Evolutionary conservation across 2,888 invertebrate genomes (phyloP).

Genomic region (Corbicula japonica): DNA sequence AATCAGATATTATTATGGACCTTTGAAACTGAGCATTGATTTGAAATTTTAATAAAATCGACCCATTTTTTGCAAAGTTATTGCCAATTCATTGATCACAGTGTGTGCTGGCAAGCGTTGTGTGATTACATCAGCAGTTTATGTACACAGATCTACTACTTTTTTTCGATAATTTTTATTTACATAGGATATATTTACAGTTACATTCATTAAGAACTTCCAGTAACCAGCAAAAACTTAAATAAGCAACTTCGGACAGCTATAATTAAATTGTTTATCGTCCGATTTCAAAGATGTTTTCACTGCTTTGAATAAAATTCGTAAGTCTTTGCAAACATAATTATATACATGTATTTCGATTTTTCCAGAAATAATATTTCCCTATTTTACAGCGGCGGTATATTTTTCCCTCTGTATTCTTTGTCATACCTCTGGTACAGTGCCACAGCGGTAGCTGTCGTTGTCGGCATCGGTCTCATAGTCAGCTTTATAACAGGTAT

Average conservation of each 20-base stretch:
- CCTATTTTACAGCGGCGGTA: conserved; percentile 62
- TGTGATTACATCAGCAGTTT: no score
- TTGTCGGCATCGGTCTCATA: conserved; percentile 91
- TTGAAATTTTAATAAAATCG: no score
- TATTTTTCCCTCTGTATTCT: conserved; percentile 88
- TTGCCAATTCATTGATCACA: no score
- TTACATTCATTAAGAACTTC: no score
- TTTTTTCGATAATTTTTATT: no score
- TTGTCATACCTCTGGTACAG: conserved; percentile 97
- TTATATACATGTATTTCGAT: neutral
- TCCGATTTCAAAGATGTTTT: neutral
- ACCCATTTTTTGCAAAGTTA: no score
- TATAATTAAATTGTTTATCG: neutral
- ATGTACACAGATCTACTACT: no score
- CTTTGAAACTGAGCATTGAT: no score
- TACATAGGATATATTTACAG: no score
- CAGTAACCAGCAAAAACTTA: neutral
- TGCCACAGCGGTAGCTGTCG: conserved; percentile 92
- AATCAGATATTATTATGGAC: no score
- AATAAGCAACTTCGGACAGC: neutral
- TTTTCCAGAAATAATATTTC: neutral
- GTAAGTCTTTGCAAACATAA: neutral
- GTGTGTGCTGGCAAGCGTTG: no score
- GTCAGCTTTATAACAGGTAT: conserved; percentile 89
- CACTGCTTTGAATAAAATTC: neutral